Evolutionary conservation across 2,888 invertebrate species (phyloP).

Genomic region (Nasonia oneida): DNA sequence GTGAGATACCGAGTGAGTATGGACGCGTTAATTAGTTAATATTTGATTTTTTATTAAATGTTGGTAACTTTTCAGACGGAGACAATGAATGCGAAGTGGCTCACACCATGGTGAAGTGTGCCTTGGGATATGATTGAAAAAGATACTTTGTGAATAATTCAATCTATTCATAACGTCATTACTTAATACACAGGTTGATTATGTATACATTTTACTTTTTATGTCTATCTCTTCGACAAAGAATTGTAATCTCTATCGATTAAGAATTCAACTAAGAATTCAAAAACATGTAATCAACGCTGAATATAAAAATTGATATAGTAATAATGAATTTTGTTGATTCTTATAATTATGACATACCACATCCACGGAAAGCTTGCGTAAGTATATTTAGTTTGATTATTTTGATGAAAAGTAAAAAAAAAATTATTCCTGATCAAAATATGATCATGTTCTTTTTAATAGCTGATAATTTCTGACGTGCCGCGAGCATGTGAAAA

Average conservation of each 20-base stretch:
- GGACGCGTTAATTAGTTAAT: background rate
- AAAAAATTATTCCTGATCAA: no score
- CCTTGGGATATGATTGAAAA: constrained; percentile 22
- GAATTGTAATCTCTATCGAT: background rate
- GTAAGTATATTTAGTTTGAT: no score
- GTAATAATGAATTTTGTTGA: no score
- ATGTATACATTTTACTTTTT: background rate
- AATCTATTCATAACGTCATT: background rate
- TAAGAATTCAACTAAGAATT: no score
- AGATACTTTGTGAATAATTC: background rate
- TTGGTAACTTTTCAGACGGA: constrained; percentile 18
- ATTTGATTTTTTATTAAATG: background rate
- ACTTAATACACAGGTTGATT: background rate
- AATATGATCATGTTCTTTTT: no score
- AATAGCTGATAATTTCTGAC: background rate
- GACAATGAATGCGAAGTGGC: constrained; percentile 45
- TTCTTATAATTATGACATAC: no score
- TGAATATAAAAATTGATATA: no score
- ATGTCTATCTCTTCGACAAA: background rate
- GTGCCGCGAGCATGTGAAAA: background rate
- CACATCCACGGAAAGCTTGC: no score
- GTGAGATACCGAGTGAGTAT: constrained; percentile 25
- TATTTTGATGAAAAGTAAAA: no score
- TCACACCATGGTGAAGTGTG: constrained; percentile 46
- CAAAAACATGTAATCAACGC: background rate